Evolutionary conservation across 2,888 invertebrate genomes (phyloP), one percentile per base, ranked within the genome.

Genomic region (Anarsia innoxiella): DNA sequence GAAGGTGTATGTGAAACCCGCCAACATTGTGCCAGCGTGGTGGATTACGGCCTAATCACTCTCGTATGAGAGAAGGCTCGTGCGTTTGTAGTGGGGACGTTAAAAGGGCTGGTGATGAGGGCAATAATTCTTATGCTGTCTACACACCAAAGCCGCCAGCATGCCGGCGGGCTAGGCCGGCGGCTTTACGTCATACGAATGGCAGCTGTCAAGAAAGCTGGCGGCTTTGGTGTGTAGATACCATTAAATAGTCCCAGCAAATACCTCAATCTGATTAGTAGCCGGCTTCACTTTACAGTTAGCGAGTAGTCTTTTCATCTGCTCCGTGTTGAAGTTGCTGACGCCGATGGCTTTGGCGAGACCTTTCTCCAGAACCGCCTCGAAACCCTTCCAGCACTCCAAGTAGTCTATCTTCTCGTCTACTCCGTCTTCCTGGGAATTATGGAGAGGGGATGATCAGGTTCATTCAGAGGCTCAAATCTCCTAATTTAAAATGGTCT

Each of bases 241-340:
- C n/a, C n/a, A n/a, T n/a, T n/a, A n/a, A n/a, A n/a, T n/a, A n/a
- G n/a, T n/a, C n/a, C n/a, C n/a, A n/a, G n/a, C n/a, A 9, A 3
- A 9, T 25, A 84, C 84, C 69, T 85, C 83, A 25, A 85, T 44
- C 46, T 86, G 91, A 54, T 89, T 89, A 4, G 70, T 71, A 0
- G 76, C 89, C 0, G 92, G 92, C 26, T 80, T 80, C 3, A 91
- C 86, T 32, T 71, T 77, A 33, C 89, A 88, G 42, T 86, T 78
- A 1, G 83, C 78, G 9, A 93, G 45, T 2, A 95, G 53, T 2
- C 91, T 79, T 44, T 88, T 84, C 40, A 94, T 72, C 64, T 95
- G 94, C 3, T 88, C 74, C 10, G 87, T 75, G 56, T 91, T 94
- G 68, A 94, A 95, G 74, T 95, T 95, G 34, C 93, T 93, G 1